Percentiles rank a stretch among this genome's conserved stretches.
These are phyloP conservation scores for Tauraco hartlaubi DNA, from an alignment of 2,797 vertebrate species.

Conservation along the genomic window DNA sequence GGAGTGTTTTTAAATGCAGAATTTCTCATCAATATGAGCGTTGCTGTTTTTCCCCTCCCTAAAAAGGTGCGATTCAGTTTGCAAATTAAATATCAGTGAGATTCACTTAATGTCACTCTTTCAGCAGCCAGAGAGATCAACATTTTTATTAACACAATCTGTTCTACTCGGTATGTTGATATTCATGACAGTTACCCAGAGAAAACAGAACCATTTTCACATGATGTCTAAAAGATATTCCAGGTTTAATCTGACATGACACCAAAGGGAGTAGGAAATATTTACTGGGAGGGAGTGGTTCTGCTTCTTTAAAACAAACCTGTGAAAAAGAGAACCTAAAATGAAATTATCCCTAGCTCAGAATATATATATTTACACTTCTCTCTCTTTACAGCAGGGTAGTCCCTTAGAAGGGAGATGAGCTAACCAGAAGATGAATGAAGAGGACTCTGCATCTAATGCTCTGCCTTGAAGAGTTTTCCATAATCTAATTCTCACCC, in stretches of 20 bases:
- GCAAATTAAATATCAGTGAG: constrained; percentile 7
- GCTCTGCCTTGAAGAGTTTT: not conserved
- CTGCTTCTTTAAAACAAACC: not conserved
- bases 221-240: not conserved
- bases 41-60: not conserved
- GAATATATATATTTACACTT: not conserved
- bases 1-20: constrained; percentile 6
- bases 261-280: constrained; percentile 18
- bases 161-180: constrained; percentile 12
- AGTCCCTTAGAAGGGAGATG: not conserved
- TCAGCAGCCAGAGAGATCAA: constrained; percentile 13
- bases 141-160: constrained; percentile 23
- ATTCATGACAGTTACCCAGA: not conserved
- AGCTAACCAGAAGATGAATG: not conserved
- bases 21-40: not conserved
- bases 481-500: not conserved
- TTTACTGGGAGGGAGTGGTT: not conserved
- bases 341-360: not conserved
- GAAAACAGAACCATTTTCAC: constrained; percentile 32
- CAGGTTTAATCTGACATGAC: not conserved
- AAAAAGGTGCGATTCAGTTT: constrained; percentile 16
- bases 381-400: not conserved
- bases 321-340: not conserved
- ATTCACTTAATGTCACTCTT: not conserved
- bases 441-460: not conserved